phyloP scores from a whole-genome alignment of 1,140 invertebrate species.

The Drosophila virilis region DNA sequence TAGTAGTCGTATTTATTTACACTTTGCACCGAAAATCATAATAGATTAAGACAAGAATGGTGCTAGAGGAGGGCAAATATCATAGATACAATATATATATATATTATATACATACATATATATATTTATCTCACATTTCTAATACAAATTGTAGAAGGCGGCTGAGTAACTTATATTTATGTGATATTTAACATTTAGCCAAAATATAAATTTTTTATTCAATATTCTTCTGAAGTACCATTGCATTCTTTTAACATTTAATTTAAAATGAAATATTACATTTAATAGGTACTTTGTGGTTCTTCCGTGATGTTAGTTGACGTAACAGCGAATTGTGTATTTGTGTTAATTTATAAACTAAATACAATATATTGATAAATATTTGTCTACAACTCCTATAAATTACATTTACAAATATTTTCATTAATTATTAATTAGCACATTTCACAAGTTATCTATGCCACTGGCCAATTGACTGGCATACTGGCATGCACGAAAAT shows the following conservation, averaged over 20 bases:
- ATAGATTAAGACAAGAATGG: neutral
- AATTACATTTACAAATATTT: neutral
- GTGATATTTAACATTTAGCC: too few species aligned
- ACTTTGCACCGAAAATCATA: neutral
- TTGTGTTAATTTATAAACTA: too few species aligned
- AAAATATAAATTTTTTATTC: too few species aligned
- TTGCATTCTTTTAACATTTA: too few species aligned
- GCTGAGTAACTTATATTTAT: too few species aligned
- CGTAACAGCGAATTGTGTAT: neutral
- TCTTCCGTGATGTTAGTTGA: neutral
- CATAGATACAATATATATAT: neutral
- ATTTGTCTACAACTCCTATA: neutral
- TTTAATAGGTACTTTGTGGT: too few species aligned
- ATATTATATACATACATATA: too few species aligned
- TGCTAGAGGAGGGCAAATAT: neutral
- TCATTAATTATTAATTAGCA: neutral
- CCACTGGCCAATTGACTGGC: conserved; percentile 61
- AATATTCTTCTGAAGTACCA: too few species aligned
- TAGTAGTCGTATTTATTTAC: neutral
- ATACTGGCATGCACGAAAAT: conserved; percentile 62
- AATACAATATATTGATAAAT: too few species aligned
- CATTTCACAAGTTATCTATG: conserved; percentile 1
- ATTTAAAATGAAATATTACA: too few species aligned
- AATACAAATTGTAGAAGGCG: too few species aligned
- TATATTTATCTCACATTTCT: too few species aligned